These are phyloP conservation scores for Idaea aversata DNA, from an alignment of 2,888 invertebrate species.

Conservation along the genomic window DNA sequence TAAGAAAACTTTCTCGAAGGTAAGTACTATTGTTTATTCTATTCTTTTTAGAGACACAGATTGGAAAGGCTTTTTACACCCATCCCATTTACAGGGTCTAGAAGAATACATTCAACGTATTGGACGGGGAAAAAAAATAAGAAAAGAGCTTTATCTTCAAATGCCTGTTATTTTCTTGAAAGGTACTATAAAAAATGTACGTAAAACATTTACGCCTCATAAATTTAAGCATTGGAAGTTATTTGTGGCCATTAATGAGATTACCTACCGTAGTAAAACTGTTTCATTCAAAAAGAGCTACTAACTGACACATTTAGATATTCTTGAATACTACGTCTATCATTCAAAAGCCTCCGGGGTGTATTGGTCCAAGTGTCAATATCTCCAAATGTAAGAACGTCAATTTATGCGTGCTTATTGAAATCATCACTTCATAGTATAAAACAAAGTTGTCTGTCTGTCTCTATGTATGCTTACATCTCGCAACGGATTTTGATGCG, in stretches of 20 bases:
- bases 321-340: no score
- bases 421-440: no score
- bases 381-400: no score
- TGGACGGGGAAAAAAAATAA: constrained; percentile 51
- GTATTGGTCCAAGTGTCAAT: no score
- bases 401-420: no score
- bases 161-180: constrained; percentile 71
- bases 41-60: constrained; percentile 70
- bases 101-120: constrained; percentile 61
- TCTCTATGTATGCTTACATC: no score
- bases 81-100: constrained; percentile 60
- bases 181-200: constrained; percentile 68
- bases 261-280: constrained; percentile 45
- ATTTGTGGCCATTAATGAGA: constrained; percentile 64
- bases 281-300: constrained; percentile 16
- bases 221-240: constrained; percentile 64
- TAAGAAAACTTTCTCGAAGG: constrained; percentile 67
- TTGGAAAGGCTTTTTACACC: constrained; percentile 75
- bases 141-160: constrained; percentile 65
- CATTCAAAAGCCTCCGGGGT: no score
- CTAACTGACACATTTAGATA: neutral
- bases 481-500: no score
- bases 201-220: constrained; percentile 67
- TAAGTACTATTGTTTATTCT: constrained; percentile 65
- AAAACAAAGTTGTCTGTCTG: no score